Percentiles rank a stretch among this genome's conserved stretches.
Conservation (phyloP, 2,888 invertebrate genomes). For the Monochamus alternatus region DNA sequence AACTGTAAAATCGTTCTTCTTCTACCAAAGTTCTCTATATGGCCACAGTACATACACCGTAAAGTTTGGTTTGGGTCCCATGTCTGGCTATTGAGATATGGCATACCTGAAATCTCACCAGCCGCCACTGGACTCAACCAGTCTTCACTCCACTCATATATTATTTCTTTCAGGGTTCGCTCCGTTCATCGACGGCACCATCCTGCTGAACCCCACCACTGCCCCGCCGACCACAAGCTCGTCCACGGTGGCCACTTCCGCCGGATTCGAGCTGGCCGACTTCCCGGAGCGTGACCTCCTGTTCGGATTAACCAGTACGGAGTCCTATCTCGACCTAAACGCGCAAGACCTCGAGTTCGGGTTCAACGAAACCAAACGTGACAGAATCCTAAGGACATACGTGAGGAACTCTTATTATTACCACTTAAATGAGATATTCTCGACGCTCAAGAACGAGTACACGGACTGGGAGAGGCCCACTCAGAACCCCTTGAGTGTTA, state of each 20-base stretch:
- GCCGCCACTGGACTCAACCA: too few relatives aligned
- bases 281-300: conserved; percentile 88
- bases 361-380: conserved; percentile 89
- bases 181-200: conserved; percentile 95
- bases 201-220: conserved; percentile 78
- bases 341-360: conserved; percentile 92
- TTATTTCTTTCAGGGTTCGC: conserved; percentile 78
- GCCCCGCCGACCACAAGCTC: conserved; percentile 60
- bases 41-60: too few relatives aligned
- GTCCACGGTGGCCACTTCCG: conserved; percentile 78
- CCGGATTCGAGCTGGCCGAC: conserved; percentile 86
- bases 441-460: conserved; percentile 94
- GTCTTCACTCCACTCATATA: too few relatives aligned
- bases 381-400: conserved; percentile 90
- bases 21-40: too few relatives aligned
- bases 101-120: too few relatives aligned
- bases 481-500: conserved; percentile 88
- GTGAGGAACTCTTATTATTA: conserved; percentile 96
- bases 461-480: conserved; percentile 96
- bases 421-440: conserved; percentile 95
- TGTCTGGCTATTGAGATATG: too few relatives aligned
- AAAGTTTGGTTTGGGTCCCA: too few relatives aligned
- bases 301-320: conserved; percentile 87
- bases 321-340: conserved; percentile 88
- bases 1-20: too few relatives aligned